These are phyloP conservation scores for Drosophila watanabei DNA, from an alignment of 1,140 invertebrate species.

Conservation along the genomic window DNA sequence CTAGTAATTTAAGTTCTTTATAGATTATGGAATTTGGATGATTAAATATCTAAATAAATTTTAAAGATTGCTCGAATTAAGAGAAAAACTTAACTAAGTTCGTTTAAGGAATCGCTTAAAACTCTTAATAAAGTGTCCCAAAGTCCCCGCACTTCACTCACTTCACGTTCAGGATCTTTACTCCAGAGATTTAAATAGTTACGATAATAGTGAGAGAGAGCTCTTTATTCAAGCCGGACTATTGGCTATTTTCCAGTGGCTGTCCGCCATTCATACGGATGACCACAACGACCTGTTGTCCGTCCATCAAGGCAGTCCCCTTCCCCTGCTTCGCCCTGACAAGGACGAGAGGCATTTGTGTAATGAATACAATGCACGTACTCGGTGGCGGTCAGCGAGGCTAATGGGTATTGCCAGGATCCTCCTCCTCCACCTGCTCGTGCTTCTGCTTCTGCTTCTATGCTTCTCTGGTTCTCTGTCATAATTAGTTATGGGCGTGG, in stretches of 20 bases:
- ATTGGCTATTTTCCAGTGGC: not conserved
- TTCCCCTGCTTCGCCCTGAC: not conserved
- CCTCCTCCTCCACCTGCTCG: slow-evolving; percentile 1
- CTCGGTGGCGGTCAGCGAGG: slow-evolving; percentile 31
- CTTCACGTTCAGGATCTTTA: not conserved
- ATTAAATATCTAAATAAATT: not conserved
- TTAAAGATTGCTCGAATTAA: not conserved
- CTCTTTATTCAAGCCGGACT: not conserved
- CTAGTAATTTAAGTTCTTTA: not conserved
- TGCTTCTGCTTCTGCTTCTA: not conserved
- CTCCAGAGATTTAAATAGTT: not conserved
- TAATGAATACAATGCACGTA: slow-evolving; percentile 57
- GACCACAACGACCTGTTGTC: slow-evolving; percentile 34
- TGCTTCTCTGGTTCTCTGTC: slow-evolving; percentile 14
- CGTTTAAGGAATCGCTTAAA: not conserved
- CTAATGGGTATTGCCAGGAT: slow-evolving; percentile 43
- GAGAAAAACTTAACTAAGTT: not conserved
- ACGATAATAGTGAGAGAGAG: not conserved
- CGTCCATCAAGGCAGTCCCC: not conserved
- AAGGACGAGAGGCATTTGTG: slow-evolving; percentile 26
- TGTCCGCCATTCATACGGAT: not conserved
- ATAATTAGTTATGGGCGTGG: slow-evolving; percentile 71
- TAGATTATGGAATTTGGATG: too few species aligned
- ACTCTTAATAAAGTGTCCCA: not conserved
- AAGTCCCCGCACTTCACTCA: not conserved